These are phyloP conservation scores for Sturnira hondurensis DNA, from an alignment of 2,113 vertebrate genomes.

Conservation along the genomic window DNA sequence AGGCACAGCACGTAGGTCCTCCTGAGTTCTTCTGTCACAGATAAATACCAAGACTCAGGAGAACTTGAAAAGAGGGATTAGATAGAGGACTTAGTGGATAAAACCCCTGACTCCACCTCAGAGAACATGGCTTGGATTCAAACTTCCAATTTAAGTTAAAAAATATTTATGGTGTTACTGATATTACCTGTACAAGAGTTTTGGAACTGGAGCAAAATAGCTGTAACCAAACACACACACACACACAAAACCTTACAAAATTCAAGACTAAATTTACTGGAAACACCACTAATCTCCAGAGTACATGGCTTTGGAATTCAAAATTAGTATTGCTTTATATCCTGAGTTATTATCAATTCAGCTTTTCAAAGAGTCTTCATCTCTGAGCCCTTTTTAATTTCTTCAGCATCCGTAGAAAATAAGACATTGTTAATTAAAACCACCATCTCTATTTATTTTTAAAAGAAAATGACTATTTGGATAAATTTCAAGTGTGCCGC, in stretches of 20 bases:
- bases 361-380: background rate
- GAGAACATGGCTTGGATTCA: slow-evolving; percentile 63
- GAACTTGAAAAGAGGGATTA: slow-evolving; percentile 48
- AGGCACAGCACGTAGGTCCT: slow-evolving; percentile 40
- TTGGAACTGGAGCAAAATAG: slow-evolving; percentile 30
- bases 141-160: slow-evolving; percentile 51
- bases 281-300: background rate
- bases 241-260: background rate
- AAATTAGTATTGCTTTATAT: slow-evolving; percentile 11
- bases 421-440: background rate
- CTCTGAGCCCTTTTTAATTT: slow-evolving; percentile 17
- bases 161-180: slow-evolving; percentile 44
- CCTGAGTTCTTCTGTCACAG: slow-evolving; percentile 56
- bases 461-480: background rate
- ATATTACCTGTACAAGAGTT: slow-evolving; percentile 16
- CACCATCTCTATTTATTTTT: background rate
- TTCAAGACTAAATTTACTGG: background rate
- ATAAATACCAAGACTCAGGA: slow-evolving; percentile 35
- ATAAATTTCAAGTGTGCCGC: background rate
- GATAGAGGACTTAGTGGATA: slow-evolving; percentile 63
- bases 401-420: background rate
- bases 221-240: background rate
- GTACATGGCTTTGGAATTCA: background rate
- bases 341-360: background rate
- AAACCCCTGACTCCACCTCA: slow-evolving; percentile 64